A percentile compares a stretch with the other conserved stretches of the same genome.
Evolutionary conservation across 2,888 invertebrate species (phyloP).

Genomic region (Patella depressa): DNA sequence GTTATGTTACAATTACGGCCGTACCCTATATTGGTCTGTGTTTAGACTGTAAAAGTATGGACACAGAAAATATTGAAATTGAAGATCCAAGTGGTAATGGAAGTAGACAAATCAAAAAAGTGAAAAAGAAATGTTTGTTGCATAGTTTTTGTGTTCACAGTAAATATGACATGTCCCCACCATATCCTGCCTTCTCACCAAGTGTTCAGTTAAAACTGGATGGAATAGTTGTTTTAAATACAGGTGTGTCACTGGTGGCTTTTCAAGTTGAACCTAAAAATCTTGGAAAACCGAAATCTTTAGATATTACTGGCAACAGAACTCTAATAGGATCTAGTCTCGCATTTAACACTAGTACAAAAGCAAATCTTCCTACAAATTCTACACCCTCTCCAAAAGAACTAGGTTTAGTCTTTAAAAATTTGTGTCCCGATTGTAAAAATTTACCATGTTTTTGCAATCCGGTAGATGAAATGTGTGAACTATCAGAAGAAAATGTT

Average conservation of each 20-base stretch:
- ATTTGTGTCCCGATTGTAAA: background rate
- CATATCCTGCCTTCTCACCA: constrained; percentile 67
- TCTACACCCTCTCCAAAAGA: background rate
- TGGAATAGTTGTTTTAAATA: constrained; percentile 83
- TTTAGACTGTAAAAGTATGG: constrained; percentile 73
- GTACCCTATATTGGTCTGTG: constrained; percentile 79
- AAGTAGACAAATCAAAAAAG: background rate
- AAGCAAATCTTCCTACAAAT: background rate
- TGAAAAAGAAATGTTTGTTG: constrained; percentile 77
- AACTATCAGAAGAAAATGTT: background rate
- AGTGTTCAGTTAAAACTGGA: constrained; percentile 72
- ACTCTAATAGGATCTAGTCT: constrained; percentile 1
- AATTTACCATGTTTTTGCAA: background rate
- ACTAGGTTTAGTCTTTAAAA: background rate
- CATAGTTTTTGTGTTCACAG: constrained; percentile 94
- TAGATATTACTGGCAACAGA: background rate
- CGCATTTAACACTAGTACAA: background rate
- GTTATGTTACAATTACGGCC: constrained; percentile 80
- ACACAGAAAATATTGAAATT: constrained; percentile 37
- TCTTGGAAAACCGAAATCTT: background rate
- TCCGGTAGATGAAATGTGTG: background rate
- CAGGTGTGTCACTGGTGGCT: constrained; percentile 86
- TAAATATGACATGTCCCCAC: constrained; percentile 86
- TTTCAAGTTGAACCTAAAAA: constrained; percentile 74
- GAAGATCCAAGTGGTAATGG: background rate